Evolutionary conservation across 2,888 invertebrate genomes (phyloP), one percentile per base, ranked within the genome.

Genomic region (Melinaea menophilus): DNA sequence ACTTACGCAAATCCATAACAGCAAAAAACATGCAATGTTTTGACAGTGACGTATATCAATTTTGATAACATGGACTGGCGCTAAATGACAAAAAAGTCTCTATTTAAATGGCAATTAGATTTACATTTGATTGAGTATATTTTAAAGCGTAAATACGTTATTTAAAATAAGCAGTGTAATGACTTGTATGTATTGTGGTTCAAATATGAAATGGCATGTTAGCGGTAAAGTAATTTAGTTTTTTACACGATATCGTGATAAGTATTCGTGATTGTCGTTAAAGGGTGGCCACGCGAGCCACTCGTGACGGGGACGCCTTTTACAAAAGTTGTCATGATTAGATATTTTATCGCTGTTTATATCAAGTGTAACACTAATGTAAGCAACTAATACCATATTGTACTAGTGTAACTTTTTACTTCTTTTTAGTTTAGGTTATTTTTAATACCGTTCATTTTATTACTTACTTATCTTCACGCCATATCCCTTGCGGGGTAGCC

Each of bases 261-360:
- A 56, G 37, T 48, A 13, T 66, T 68, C 61, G 63, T 68, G 63
- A 61, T 48, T 48, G 13, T 34, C 31, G 58, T 56, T 65, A 58
- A 37, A 62, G 62, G 59, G 63, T 35, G 33, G 57, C 59, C 65
- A 65, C 67, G 63, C 67, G 59, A 68, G 61, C 66, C 56, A 61
- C 63, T 67, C 63, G 31, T 51, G 31, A 51, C 31, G 51, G 51
- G 31, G 31, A 51, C 31, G 2, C 9, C 51, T 51, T 51, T 51
- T 51, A 51, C 31, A 51, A 0, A 51, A 51, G 12, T 51, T 51
- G 22, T 51, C 31, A 9, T 51, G 51, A 51, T 31, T 31, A 51
- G 7, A 51, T 9, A 31, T 22, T 31, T 51, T 51, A 31, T 31
- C 47, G 47, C 12, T 48, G 48, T 48, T 48, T 48, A 22, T 51